A percentile compares a stretch with the other conserved stretches of the same genome.
These are phyloP conservation scores for Malurus cyaneus DNA, from an alignment of 2,113 vertebrate genomes.

Conservation along the genomic window DNA sequence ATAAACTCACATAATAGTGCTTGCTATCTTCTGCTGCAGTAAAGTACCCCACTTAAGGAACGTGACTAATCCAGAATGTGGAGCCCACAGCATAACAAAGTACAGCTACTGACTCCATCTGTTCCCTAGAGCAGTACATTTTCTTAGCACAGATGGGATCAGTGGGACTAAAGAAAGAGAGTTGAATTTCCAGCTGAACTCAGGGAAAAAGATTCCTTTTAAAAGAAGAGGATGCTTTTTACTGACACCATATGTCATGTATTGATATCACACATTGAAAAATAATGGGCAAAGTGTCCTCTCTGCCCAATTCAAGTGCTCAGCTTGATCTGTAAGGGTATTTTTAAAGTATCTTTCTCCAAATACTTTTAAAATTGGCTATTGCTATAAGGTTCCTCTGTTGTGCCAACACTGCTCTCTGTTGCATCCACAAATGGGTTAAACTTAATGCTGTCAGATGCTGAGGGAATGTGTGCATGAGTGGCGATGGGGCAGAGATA, in stretches of 20 bases:
- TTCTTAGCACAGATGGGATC: conserved; percentile 20
- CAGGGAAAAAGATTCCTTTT: neutral
- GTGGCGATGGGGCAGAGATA: neutral
- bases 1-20: neutral
- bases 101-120: neutral
- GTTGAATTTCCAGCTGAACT: neutral
- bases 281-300: neutral
- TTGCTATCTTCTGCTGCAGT: neutral
- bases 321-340: neutral
- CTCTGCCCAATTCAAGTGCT: neutral
- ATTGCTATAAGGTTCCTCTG: neutral
- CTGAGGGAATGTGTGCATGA: neutral
- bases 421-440: neutral
- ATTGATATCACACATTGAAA: neutral
- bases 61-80: neutral
- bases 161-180: neutral
- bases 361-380: neutral
- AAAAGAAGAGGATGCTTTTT: neutral
- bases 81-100: neutral
- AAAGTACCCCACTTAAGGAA: neutral
- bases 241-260: neutral
- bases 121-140: neutral
- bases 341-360: neutral
- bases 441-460: neutral
- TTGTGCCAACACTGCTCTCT: neutral